Evolutionary conservation across 2,797 vertebrate species (phyloP).

Genomic region (Squalus acanthias): DNA sequence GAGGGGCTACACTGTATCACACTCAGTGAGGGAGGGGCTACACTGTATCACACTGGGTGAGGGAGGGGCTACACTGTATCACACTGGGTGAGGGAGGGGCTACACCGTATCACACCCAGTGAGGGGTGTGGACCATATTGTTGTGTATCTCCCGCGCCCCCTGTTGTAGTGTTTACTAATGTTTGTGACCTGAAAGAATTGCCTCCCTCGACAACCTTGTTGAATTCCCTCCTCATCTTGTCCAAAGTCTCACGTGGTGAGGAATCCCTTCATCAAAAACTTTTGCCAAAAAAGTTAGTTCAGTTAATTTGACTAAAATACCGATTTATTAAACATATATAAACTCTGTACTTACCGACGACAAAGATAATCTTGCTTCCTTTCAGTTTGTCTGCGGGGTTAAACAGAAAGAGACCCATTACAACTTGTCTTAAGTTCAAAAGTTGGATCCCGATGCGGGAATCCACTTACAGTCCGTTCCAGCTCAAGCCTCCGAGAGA

Average conservation of each 20-base stretch:
- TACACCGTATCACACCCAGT: too few relatives aligned
- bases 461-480: background rate
- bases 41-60: background rate
- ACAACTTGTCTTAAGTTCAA: too few relatives aligned
- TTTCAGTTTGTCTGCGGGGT: slow-evolving; percentile 83
- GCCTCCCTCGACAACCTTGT: background rate
- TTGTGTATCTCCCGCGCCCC: background rate
- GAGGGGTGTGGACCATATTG: background rate
- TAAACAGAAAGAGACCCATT: slow-evolving; percentile 39
- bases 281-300: background rate
- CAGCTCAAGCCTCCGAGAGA: background rate
- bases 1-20: too few relatives aligned
- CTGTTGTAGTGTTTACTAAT: background rate
- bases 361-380: slow-evolving; percentile 94
- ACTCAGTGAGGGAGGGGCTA: background rate
- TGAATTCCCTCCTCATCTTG: too few relatives aligned
- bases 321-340: background rate
- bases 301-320: background rate
- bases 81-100: background rate
- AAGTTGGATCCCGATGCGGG: background rate
- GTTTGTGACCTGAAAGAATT: background rate
- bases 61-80: too few relatives aligned
- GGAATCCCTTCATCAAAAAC: background rate
- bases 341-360: slow-evolving; percentile 76
- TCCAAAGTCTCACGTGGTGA: too few relatives aligned